These are phyloP conservation scores for Scytalopus superciliaris DNA, from an alignment of 2,113 vertebrate species.

Conservation along the genomic window DNA sequence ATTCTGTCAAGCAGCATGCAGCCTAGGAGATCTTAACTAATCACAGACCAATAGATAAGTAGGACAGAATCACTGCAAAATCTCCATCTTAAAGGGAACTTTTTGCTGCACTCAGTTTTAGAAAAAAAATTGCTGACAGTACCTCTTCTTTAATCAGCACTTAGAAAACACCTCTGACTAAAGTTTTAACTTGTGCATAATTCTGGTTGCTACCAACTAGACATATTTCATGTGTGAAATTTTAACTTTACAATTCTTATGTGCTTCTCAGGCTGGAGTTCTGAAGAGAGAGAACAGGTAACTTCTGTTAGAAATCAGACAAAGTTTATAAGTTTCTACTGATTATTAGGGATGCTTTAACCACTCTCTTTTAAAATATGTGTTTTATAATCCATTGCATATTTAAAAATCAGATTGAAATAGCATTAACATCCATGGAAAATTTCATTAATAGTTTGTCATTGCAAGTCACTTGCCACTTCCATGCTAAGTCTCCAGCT, in stretches of 20 bases:
- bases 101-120: background rate
- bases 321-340: background rate
- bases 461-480: background rate
- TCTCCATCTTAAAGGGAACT: background rate
- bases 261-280: background rate
- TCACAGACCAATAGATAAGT: background rate
- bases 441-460: background rate
- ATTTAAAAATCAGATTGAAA: background rate
- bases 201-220: background rate
- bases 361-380: background rate
- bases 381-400: background rate
- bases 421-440: background rate
- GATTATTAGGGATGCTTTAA: background rate
- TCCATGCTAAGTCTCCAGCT: background rate
- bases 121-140: background rate
- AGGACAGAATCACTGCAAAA: background rate
- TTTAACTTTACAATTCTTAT: background rate
- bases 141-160: background rate
- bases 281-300: background rate
- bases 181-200: background rate
- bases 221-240: background rate
- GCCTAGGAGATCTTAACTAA: background rate
- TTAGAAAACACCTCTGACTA: background rate
- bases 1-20: background rate
- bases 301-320: background rate